Conservation (phyloP, 2,113 vertebrate genomes). For the Oncorhynchus kisutch region DNA sequence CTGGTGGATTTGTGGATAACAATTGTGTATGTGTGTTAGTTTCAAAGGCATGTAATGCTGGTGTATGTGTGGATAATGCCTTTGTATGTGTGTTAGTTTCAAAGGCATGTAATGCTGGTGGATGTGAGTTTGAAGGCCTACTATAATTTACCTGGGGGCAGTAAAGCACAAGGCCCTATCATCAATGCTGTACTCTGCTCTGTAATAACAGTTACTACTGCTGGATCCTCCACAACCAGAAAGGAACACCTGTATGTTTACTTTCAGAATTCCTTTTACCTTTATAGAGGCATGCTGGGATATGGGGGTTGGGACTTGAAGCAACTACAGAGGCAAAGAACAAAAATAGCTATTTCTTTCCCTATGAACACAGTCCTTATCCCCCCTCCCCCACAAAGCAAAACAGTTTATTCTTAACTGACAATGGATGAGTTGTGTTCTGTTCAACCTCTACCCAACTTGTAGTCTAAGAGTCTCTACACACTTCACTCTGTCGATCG, state of each 20-base stretch:
- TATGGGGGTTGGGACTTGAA: constrained; percentile 28
- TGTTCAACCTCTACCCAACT: not conserved
- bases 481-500: no score
- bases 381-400: not conserved
- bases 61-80: no score
- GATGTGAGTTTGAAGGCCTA: constrained; percentile 49
- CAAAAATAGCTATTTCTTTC: constrained; percentile 42
- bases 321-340: constrained; percentile 13
- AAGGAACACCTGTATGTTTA: constrained; percentile 73
- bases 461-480: no score
- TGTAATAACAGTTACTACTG: constrained; percentile 66
- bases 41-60: constrained; percentile 31
- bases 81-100: constrained; percentile 12
- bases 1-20: no score
- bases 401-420: constrained; percentile 27
- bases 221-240: constrained; percentile 39
- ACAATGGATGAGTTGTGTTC: constrained; percentile 17
- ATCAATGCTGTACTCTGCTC: constrained; percentile 61
- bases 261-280: constrained; percentile 62
- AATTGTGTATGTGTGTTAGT: not conserved
- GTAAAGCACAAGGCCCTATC: constrained; percentile 56
- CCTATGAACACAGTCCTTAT: constrained; percentile 54
- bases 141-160: constrained; percentile 60
- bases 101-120: constrained; percentile 38
- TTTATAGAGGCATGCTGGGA: constrained; percentile 36